Evolutionary conservation across 2,113 vertebrate genomes (phyloP), one percentile per base, ranked within the genome.

Genomic region (Alouatta palliata): DNA sequence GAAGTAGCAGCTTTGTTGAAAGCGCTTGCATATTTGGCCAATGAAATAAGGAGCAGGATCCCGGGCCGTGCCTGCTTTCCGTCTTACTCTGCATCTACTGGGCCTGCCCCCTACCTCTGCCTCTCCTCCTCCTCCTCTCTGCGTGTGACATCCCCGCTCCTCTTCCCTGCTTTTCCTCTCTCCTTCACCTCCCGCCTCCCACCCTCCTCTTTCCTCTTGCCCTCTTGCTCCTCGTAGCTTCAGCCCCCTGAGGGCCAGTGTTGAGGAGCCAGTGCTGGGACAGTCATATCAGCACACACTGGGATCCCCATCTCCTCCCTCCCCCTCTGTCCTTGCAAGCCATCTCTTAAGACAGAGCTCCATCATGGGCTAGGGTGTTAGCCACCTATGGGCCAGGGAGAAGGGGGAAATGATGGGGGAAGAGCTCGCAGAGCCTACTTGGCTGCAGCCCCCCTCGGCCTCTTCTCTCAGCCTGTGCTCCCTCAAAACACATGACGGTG

Each of bases 21-120:
- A 32, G 86, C 45, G 23, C 85, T 25, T 8, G 27, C 0, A 0
- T 20, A 1, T 23, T 21, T 23, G 64, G 16, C 20, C 27, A 1
- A 1, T 4, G 43, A 30, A 7, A 12, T 0, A 12, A 23, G 49
- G 3, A 70, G 66, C 8, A 5, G 49, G 37, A 49, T 35, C 13
- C 19, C 3, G 35, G 85, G 76, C 43, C 8, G 7, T 2, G 47
- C 61, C 71, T 4, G 47, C 61, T 49, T 12, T 25, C 30, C 81
- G 49, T 21, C 6, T 30, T 11, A 0, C 81, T 64, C 25, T n/a
- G 35, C 0, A 3, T 1, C 45, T 8, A 27, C 61, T 43, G 2
- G 3, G 25, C 47, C 25, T 4, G 5, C 4, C 17, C 11, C 49
- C 16, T 4, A 12, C 71, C 9, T 45, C 61, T 30, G 0, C 8